Base-by-base conservation (phyloP, 2,113 vertebrate genomes). In the Lepus europaeus region DNA sequence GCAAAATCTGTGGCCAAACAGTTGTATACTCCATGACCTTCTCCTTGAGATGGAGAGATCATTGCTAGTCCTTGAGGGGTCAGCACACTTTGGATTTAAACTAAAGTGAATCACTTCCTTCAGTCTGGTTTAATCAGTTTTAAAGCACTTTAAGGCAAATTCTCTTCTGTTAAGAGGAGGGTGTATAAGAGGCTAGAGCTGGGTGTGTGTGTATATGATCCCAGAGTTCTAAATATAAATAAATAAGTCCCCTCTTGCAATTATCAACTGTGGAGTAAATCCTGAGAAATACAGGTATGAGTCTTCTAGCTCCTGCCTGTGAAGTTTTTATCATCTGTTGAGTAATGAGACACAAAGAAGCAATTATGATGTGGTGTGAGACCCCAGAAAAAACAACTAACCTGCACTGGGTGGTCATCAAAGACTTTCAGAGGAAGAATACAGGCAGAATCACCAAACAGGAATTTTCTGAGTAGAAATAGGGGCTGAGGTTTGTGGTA, bases 61-160 rank as follows among this genome's bases (percentile, higher is more conserved):
- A 69, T 64, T 74, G 23, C 20, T 16, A 64, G n/a, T 85, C 83
- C 4, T 86, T 63, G 63, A 92, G 78, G 3, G 36, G 59, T 93
- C 17, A 73, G 25, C 17, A 74, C 4, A 56, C 31, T 4, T 92
- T 74, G 74, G 33, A 45, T 94, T 95, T 83, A 86, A 90, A 90
- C 90, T 63, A 59, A 93, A 85, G 10, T 66, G 94, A 66, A 90
- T 81, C 25, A 90, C 49, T 61, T 96, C 89, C 64, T 96, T 86
- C 22, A 76, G 45, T 64, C 36, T 74, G 69, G 27, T 73, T 73
- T 77, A 92, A 59, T 10, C 69, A 79, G 56, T 20, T 90, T 94
- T 85, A 56, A 90, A 78, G 22, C 36, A 72, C 63, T 96, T 93
- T 93, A 90, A 92, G 45, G 45, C 45, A 45, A 45, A 45, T 45